Evolutionary conservation across 2,113 vertebrate genomes (phyloP), one percentile per base, ranked within the genome.

Genomic region (Parus major): DNA sequence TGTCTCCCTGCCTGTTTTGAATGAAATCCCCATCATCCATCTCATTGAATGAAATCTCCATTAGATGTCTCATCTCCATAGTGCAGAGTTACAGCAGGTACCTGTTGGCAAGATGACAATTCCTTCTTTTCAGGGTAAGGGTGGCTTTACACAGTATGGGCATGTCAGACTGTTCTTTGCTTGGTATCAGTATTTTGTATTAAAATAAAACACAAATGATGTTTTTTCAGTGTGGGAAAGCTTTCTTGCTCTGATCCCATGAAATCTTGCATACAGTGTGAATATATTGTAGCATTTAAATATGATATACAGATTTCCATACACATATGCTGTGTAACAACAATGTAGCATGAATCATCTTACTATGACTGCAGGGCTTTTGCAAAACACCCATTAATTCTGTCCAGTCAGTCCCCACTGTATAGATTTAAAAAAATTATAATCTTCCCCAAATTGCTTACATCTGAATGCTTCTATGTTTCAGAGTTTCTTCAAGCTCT

Each of bases 401-500:
- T 91, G 70, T 68, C 56, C 1, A 0, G 39, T 63, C 56, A 17
- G 21, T 88, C 31, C 23, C 13, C 2, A 3, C 31, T 72, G 36
- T n/a, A 46, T 33, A 79, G 75, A 28, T 3, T 41, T 49, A 73
- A 82, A 90, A 90, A 76, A 80, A 61, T n/a, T 75, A 12, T 49
- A 52, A 69, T 50, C 63, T 80, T 61, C 66, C 18, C 86, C n/a
- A 42, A 16, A 81, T 68, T 93, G 31, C 70, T 79, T 82, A n/a
- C 56, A 82, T 95, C 35, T 89, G 72, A 86, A 53, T 83, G 68
- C 63, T 64, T 80, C 86, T 77, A 0, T 75, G 72, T 73, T 89
- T 84, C 84, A 47, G 56, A 82, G 35, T 56, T 94, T 96, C 93
- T 82, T 81, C 78, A 71, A 47, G 41, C 61, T 82, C 70, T 83